Conservation (phyloP, 2,113 vertebrate species). For the Oplegnathus fasciatus region DNA sequence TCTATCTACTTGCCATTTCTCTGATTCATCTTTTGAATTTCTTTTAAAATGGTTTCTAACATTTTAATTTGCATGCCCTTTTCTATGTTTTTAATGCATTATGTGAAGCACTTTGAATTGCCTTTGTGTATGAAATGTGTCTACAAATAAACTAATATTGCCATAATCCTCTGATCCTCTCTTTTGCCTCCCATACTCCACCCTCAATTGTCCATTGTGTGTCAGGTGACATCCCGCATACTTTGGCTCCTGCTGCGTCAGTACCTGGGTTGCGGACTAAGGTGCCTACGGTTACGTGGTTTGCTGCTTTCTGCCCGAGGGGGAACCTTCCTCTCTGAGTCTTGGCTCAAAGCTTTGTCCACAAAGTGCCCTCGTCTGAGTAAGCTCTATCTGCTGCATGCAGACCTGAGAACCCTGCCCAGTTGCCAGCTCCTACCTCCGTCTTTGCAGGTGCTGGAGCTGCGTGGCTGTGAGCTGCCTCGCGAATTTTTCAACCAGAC, state of each 20-base stretch:
- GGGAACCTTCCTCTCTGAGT: conserved; percentile 83
- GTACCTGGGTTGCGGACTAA: conserved; percentile 84
- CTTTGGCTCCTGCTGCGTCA: conserved; percentile 85
- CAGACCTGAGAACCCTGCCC: conserved; percentile 80
- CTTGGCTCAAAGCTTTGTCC: conserved; percentile 84
- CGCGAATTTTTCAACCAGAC: conserved; percentile 79
- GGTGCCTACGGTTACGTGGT: conserved; percentile 81
- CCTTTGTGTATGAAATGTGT: conserved; percentile 11
- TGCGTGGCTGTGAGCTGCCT: conserved; percentile 83
- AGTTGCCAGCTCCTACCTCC: conserved; percentile 80
- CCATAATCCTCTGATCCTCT: not conserved
- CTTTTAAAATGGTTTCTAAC: not conserved
- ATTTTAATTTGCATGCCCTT: not conserved
- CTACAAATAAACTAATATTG: not conserved
- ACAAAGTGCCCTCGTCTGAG: conserved; percentile 83
- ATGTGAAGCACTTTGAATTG: conserved; percentile 17
- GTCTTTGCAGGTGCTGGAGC: conserved; percentile 81
- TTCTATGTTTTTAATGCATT: not conserved
- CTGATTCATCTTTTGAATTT: not conserved
- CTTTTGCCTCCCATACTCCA: not conserved
- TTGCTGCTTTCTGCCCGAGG: conserved; percentile 83
- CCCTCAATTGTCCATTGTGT: conserved; percentile 36
- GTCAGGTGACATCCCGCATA: conserved; percentile 83
- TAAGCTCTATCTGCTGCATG: conserved; percentile 80
- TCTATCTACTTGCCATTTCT: not conserved